Evolutionary conservation across 2,797 vertebrate species (phyloP).

Genomic region (Lepidocolaptes lacrymiger): DNA sequence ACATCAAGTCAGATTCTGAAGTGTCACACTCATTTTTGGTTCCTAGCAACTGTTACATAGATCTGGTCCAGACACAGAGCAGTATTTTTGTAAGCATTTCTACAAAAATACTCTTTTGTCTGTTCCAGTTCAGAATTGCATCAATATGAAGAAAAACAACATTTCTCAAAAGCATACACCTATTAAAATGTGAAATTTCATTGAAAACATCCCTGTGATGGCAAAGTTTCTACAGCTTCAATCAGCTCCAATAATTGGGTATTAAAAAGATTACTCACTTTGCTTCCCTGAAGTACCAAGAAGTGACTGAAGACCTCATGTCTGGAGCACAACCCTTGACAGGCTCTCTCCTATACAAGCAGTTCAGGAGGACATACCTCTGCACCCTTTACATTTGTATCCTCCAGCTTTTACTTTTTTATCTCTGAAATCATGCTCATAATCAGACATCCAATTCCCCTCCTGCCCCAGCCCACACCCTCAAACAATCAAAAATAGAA

Average conservation of each 20-base stretch:
- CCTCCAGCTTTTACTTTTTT: neutral
- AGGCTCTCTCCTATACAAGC: neutral
- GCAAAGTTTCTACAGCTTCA: neutral
- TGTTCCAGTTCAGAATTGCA: neutral
- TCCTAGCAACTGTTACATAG: constrained; percentile 53
- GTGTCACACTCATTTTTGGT: constrained; percentile 18
- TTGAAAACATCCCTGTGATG: neutral
- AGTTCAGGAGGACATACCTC: neutral
- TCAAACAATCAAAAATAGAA: neutral
- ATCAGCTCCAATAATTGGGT: neutral
- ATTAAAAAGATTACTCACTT: neutral
- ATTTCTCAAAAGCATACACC: neutral
- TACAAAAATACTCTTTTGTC: neutral
- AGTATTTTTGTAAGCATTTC: constrained; percentile 28
- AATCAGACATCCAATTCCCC: neutral
- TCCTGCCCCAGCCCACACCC: neutral
- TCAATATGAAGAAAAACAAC: neutral
- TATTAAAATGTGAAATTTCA: neutral
- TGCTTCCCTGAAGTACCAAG: neutral
- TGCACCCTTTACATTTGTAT: neutral
- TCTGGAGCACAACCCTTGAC: neutral
- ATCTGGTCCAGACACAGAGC: constrained; percentile 27
- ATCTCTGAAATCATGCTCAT: neutral
- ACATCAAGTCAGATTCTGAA: constrained; percentile 35
- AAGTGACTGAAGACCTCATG: neutral